Evolutionary conservation across 2,797 vertebrate genomes (phyloP).

Genomic region (Miichthys miiuy): DNA sequence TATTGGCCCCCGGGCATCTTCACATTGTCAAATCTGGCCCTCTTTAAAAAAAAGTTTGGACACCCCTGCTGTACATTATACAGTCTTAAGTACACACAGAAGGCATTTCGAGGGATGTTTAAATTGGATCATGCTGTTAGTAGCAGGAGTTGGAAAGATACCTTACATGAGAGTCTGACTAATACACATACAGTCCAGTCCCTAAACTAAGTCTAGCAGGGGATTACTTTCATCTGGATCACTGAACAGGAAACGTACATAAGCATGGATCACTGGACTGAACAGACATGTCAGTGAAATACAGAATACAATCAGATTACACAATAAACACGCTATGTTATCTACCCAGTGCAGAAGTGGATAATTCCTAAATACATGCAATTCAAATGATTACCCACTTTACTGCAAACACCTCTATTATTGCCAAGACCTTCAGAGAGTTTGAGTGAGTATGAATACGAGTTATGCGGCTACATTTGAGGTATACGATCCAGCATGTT

Average conservation of each 20-base stretch:
- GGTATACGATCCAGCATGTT: not conserved
- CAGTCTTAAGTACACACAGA: not conserved
- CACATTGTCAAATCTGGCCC: no score
- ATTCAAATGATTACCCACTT: slow-evolving; percentile 20
- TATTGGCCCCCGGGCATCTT: no score
- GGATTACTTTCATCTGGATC: not conserved
- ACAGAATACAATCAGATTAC: slow-evolving; percentile 9
- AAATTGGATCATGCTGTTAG: not conserved
- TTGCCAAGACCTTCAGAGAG: not conserved
- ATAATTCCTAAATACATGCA: slow-evolving; percentile 21
- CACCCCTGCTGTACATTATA: not conserved
- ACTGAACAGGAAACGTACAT: slow-evolving; percentile 2
- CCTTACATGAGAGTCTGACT: not conserved
- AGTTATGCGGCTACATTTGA: not conserved
- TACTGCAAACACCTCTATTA: slow-evolving; percentile 8
- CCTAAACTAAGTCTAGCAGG: not conserved
- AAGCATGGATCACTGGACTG: not conserved
- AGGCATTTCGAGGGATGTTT: not conserved
- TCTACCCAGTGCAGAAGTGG: slow-evolving; percentile 21
- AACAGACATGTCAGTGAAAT: not conserved
- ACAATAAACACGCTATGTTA: slow-evolving; percentile 30
- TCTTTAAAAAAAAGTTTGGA: no score
- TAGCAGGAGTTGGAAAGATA: no score
- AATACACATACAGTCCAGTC: not conserved
- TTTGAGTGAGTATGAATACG: not conserved